Conservation (phyloP, 1,140 invertebrate species). For the Latrodectus geometricus region DNA sequence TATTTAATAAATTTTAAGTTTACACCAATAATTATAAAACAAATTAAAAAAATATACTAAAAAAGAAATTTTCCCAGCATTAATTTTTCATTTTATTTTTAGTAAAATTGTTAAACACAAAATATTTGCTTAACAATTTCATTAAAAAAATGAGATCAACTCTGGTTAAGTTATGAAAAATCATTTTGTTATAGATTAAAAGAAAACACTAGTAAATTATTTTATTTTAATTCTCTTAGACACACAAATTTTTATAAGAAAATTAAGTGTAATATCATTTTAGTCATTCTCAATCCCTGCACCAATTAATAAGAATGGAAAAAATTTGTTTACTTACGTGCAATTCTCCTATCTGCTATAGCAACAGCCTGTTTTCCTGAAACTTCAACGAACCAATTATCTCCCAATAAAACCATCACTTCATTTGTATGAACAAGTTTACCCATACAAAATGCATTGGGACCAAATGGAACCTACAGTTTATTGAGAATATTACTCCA, state of each 20-base stretch:
- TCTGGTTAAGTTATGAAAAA: too few relatives aligned
- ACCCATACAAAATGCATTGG: constrained; percentile 77
- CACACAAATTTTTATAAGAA: neutral
- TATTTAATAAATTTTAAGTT: too few relatives aligned
- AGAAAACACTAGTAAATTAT: too few relatives aligned
- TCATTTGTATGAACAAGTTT: constrained; percentile 80
- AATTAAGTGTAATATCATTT: constrained; percentile 60
- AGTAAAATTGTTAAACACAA: too few relatives aligned
- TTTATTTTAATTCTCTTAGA: too few relatives aligned
- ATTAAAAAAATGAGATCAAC: too few relatives aligned
- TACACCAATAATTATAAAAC: too few relatives aligned
- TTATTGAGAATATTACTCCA: constrained; percentile 26
- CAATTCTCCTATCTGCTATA: constrained; percentile 75
- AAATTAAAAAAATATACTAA: too few relatives aligned
- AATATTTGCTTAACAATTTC: too few relatives aligned
- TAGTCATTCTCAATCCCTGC: neutral
- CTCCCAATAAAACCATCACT: constrained; percentile 77
- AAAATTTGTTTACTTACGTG: constrained; percentile 69
- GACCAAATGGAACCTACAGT: constrained; percentile 75
- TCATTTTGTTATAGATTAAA: too few relatives aligned
- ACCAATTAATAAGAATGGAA: neutral
- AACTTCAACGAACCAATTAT: constrained; percentile 79
- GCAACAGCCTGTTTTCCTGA: constrained; percentile 76
- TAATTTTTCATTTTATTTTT: too few relatives aligned
- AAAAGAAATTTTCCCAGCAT: too few relatives aligned